Base-by-base conservation (phyloP, 1,140 invertebrate species). In the Hydropsyche tenuis region DNA sequence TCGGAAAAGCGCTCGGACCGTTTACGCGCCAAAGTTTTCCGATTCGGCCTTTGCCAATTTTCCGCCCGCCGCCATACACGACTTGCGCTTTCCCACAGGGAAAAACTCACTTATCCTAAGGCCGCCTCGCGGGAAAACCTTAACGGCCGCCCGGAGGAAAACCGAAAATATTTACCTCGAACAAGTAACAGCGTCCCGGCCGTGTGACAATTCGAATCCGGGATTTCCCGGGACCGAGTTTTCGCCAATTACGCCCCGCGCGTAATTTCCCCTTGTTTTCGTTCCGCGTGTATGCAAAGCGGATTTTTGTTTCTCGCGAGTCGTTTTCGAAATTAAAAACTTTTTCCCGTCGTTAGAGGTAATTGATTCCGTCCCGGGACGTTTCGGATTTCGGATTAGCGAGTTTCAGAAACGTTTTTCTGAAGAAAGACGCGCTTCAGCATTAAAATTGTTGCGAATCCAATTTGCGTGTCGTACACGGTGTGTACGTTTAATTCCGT, bases 101-200 rank as follows among this genome's bases (percentile, higher is more conserved):
- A 66, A 71, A 73, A 75, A 75, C 74, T 75, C 71, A 75, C 74
- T 75, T 73, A 75, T 73, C 70, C 74, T 69, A 60, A 73, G 65
- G 25, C 18, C 48, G 48, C 16, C 48, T 22, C 30, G 48, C 63
- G 43, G 20, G 66, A 51, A 70, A 60, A 37, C 72, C 65, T 53
- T 76, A 76, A 76, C 73, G 68, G 68, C 75, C 75, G 75, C 71
- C 65, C 56, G 30, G 62, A 46, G 68, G 45, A 69, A 63, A 65
- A 73, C 51, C 56, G 68, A 73, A 73, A 76, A 76, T 76, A 71
- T 76, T 76, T 76, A 75, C 74, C 66, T 42, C 23, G 63, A 4
- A n/a, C n/a, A n/a, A n/a, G n/a, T n/a, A n/a, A n/a, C n/a, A n/a
- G n/a, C n/a, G n/a, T n/a, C 51, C n/a, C 51, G 11, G 7, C 56